Percentiles rank a stretch among this genome's conserved stretches.
phyloP scores from a whole-genome alignment of 2,888 invertebrate species.

The Augiades crinisus region DNA sequence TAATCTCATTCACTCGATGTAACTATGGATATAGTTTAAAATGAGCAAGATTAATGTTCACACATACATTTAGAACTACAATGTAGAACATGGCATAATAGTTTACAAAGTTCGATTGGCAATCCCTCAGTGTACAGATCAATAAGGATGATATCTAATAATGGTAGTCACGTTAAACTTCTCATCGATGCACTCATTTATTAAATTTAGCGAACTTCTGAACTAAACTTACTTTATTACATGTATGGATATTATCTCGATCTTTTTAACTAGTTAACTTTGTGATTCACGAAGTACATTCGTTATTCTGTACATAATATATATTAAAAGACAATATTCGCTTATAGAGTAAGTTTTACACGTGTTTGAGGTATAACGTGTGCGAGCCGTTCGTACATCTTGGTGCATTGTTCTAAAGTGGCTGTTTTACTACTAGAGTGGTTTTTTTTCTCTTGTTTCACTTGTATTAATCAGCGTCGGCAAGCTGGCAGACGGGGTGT shows the following conservation, averaged over 20 bases:
- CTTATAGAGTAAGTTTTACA: too few species aligned
- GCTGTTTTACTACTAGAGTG: constrained; percentile 30
- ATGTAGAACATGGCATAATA: neutral
- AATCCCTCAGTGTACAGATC: neutral
- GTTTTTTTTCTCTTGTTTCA: constrained; percentile 33
- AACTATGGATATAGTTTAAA: too few species aligned
- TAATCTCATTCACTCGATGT: too few species aligned
- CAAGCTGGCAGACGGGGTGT: constrained; percentile 65
- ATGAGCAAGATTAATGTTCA: too few species aligned
- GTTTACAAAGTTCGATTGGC: neutral
- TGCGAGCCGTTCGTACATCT: too few species aligned
- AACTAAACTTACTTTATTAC: constrained; percentile 51
- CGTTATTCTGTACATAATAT: too few species aligned
- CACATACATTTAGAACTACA: too few species aligned
- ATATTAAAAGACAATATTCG: too few species aligned
- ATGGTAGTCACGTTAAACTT: neutral
- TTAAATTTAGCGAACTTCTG: constrained; percentile 26
- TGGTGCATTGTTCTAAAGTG: neutral
- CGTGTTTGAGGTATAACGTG: too few species aligned
- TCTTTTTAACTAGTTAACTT: too few species aligned
- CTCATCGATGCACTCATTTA: neutral
- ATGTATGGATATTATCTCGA: constrained; percentile 49
- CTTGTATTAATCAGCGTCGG: constrained; percentile 72
- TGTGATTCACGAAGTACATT: too few species aligned
- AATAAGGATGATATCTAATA: neutral